phyloP scores from a whole-genome alignment of 2,113 vertebrate genomes.

The Tinamus guttatus region DNA sequence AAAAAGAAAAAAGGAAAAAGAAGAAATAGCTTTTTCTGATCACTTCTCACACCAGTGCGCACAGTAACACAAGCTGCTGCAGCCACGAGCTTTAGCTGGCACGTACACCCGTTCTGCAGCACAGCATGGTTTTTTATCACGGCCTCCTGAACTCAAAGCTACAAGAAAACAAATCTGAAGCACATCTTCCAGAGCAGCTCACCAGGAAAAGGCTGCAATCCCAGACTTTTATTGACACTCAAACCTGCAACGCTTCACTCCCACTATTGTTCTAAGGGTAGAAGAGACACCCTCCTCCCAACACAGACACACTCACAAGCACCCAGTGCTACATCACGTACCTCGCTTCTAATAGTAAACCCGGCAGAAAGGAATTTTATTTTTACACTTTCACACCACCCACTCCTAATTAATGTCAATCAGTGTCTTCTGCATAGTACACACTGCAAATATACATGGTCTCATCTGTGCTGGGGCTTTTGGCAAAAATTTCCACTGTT shows the following conservation, averaged over 20 bases:
- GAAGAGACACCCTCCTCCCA: conserved; percentile 24
- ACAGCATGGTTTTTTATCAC: neutral
- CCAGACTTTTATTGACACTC: conserved; percentile 12
- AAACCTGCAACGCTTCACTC: conserved; percentile 34
- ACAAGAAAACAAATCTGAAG: neutral
- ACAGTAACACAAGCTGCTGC: neutral
- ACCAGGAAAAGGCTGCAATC: neutral
- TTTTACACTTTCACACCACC: conserved; percentile 62
- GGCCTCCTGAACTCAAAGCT: neutral
- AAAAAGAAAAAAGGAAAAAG: neutral
- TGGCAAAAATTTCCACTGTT: conserved; percentile 45
- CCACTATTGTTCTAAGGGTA: conserved; percentile 26
- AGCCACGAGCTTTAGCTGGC: neutral
- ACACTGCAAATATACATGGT: conserved; percentile 28
- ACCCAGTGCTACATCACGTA: conserved; percentile 11
- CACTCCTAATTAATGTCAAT: conserved; percentile 75
- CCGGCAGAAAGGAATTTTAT: conserved; percentile 53
- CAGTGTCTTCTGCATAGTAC: conserved; percentile 49
- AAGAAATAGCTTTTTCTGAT: neutral
- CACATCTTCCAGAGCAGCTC: neutral
- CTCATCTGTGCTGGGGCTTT: neutral
- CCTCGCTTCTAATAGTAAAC: conserved; percentile 59
- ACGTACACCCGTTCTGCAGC: neutral
- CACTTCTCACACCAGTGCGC: neutral
- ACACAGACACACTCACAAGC: neutral